phyloP scores from a whole-genome alignment of 1,140 invertebrate species.

The Drosophila saltans region DNA sequence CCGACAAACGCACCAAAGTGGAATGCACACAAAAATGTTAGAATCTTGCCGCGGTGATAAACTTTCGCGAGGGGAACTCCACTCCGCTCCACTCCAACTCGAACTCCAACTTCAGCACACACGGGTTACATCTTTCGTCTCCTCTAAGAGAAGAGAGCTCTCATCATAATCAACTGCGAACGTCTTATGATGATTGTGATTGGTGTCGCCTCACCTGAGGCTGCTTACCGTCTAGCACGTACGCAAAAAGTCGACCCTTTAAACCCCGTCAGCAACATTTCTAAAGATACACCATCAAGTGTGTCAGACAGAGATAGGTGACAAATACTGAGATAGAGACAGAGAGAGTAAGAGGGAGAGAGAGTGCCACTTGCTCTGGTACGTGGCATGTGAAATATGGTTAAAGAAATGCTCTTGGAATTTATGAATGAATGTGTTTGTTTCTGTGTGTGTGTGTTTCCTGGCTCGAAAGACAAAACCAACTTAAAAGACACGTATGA shows the following conservation, averaged over 20 bases:
- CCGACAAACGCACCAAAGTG: constrained; percentile 73
- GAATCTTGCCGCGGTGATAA: constrained; percentile 78
- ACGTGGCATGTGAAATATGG: constrained; percentile 65
- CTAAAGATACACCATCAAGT: constrained; percentile 30
- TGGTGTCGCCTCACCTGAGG: constrained; percentile 69
- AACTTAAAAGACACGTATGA: constrained; percentile 13
- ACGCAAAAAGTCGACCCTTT: constrained; percentile 43
- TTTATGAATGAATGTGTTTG: constrained; percentile 67
- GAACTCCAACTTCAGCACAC: constrained; percentile 35
- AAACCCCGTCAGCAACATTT: constrained; percentile 35
- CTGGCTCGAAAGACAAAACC: background rate
- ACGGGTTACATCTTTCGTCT: background rate
- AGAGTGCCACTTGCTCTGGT: constrained; percentile 54
- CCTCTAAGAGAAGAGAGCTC: constrained; percentile 35
- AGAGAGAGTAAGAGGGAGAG: background rate
- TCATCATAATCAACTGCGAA: constrained; percentile 72
- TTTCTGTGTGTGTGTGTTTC: background rate
- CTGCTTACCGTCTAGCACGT: constrained; percentile 62
- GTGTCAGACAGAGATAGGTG: constrained; percentile 9
- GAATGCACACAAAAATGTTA: constrained; percentile 81
- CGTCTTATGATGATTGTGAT: constrained; percentile 78
- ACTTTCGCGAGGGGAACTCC: constrained; percentile 58
- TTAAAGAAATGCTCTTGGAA: constrained; percentile 51
- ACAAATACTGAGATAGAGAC: no score
- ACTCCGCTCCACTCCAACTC: constrained; percentile 24